A percentile compares a stretch with the other conserved stretches of the same genome.
Conservation (phyloP, 2,797 vertebrate genomes). For the Bucorvus abyssinicus region DNA sequence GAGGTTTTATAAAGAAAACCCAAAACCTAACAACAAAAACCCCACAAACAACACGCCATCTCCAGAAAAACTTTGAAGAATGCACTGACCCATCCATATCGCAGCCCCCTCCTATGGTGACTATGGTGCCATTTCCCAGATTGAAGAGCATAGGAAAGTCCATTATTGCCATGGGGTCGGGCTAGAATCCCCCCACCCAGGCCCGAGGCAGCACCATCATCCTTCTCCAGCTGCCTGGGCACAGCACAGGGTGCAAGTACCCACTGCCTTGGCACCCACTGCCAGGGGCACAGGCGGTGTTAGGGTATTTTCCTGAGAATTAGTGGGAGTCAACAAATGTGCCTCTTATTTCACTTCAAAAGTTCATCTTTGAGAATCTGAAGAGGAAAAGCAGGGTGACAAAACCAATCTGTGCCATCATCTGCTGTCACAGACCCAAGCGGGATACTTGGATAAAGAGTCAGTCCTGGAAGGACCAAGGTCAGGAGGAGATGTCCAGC, state of each 20-base stretch:
- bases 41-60: no score
- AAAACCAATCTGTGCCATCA: not conserved
- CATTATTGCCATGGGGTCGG: not conserved
- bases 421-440: not conserved
- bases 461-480: not conserved
- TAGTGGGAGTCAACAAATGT: no score
- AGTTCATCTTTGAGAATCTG: no score
- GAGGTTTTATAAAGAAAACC: not conserved
- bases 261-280: not conserved
- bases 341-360: not conserved
- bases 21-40: not conserved
- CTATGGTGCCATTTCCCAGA: no score
- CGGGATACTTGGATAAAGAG: accelerated
- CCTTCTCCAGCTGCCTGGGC: not conserved
- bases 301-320: not conserved
- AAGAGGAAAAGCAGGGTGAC: not conserved
- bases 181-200: not conserved
- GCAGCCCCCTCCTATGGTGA: not conserved
- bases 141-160: accelerated
- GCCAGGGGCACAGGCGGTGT: accelerated
- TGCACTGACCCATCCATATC: no score
- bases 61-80: not conserved
- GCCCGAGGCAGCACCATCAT: accelerated
- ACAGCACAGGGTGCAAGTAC: not conserved
- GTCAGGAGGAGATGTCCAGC: not conserved